Percentiles rank a stretch among this genome's conserved stretches.
Evolutionary conservation across 1,140 invertebrate genomes (phyloP).

Genomic region (Bombus terrestris): DNA sequence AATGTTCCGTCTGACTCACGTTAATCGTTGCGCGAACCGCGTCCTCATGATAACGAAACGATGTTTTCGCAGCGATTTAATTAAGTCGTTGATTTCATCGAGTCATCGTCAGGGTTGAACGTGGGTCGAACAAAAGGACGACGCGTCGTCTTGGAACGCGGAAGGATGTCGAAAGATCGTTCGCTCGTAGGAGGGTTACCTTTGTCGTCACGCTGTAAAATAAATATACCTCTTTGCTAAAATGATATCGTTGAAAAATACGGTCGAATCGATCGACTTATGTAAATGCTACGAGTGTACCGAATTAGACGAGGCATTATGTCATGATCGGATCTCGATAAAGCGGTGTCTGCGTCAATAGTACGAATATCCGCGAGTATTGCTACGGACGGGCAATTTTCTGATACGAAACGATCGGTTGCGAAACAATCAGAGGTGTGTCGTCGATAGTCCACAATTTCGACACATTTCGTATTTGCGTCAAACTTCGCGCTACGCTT

Average conservation of each 20-base stretch:
- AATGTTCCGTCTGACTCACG: background rate
- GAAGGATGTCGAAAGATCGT: slow-evolving; percentile 53
- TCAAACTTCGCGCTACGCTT: slow-evolving; percentile 26
- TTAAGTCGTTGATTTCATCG: slow-evolving; percentile 54
- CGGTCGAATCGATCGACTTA: background rate
- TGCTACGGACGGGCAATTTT: slow-evolving; percentile 25
- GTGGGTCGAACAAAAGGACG: slow-evolving; percentile 65
- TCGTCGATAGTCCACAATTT: slow-evolving; percentile 50
- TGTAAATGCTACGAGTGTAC: background rate
- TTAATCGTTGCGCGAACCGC: background rate
- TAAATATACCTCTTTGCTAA: background rate
- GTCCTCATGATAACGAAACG: background rate
- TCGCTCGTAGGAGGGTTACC: slow-evolving; percentile 3
- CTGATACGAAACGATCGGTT: slow-evolving; percentile 40
- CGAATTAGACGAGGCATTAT: background rate
- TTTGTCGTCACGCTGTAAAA: background rate
- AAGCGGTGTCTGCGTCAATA: background rate
- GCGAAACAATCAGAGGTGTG: slow-evolving; percentile 51
- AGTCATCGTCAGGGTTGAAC: slow-evolving; percentile 59
- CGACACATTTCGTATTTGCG: slow-evolving; percentile 53
- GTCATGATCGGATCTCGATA: background rate
- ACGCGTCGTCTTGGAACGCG: slow-evolving; percentile 56
- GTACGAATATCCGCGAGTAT: background rate
- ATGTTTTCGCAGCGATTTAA: slow-evolving; percentile 57
- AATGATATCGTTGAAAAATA: background rate